Base-by-base conservation (phyloP, 1,140 invertebrate species). In the Globodera ellingtonae region DNA sequence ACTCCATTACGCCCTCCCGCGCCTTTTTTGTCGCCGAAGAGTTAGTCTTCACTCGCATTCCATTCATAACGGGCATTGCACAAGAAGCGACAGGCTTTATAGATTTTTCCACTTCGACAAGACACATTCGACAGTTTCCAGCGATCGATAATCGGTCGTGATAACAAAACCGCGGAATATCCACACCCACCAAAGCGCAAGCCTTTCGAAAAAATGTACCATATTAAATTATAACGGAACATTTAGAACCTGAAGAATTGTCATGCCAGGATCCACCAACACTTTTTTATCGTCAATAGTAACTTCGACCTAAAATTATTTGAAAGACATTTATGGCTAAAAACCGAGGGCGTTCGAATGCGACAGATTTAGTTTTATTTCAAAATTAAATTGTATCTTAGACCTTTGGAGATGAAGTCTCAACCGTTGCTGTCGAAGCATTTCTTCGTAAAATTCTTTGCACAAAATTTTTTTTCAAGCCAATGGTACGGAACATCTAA, bases 61-160 rank as follows among this genome's bases (percentile, higher is more conserved):
- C 98, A 91, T 98, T 98, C 95, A 99, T 98, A 0, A 99, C 97
- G 18, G 98, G 98, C 97, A 99, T 99, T 3, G 98, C 97, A 91
- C 97, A 99, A 8, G 97, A 97, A 70, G 98, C 98, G n/a, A 98
- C 94, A 7, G 97, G 98, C 92, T 95, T 95, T 4, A 93, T 90
- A 69, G 93, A 93, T 90, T 97, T 98, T 91, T 99, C 98, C 59
- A 99, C 96, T 92, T 99, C 98, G 1, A 99, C 98, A 6, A 99
- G 91, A 92, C 98, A 99, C 98, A 99, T 99, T 82, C 98, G 92
- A 89, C 95, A 97, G 90, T 99, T 99, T 35, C 98, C 98, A 86
- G 98, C 98, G 75, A 99, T 94, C 62, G 96, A 95, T 52, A 99
- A 92, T 73, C 98, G 92, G 90, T 99, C 98, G 92, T 99, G 98